phyloP scores from a whole-genome alignment of 2,797 vertebrate species.

The Melanotaenia nigrans region DNA sequence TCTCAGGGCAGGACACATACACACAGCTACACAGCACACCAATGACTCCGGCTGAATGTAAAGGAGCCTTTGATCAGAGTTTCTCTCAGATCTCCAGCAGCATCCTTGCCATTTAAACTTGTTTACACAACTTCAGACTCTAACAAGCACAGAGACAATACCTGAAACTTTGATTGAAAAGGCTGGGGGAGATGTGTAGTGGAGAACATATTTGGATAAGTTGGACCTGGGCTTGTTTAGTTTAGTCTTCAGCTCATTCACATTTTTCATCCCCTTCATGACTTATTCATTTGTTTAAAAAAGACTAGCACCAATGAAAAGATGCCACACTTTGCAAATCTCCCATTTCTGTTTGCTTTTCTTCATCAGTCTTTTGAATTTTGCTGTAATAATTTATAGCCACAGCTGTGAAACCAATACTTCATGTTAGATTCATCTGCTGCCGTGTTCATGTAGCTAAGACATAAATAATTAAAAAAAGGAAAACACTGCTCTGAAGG shows the following conservation, averaged over 20 bases:
- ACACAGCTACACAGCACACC: conserved; percentile 31
- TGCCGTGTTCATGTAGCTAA: too few species aligned
- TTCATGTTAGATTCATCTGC: conserved; percentile 14
- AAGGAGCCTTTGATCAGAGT: conserved; percentile 78
- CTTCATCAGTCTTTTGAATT: not conserved
- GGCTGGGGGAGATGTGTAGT: conserved; percentile 18
- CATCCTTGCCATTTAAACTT: conserved; percentile 72
- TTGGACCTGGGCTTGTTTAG: conserved; percentile 15
- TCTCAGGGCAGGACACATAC: conserved; percentile 52
- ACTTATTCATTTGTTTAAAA: not conserved
- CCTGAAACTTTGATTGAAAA: conserved; percentile 42
- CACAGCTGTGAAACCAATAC: conserved; percentile 34
- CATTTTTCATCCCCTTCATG: not conserved
- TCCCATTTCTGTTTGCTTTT: conserved; percentile 4
- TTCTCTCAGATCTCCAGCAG: conserved; percentile 73
- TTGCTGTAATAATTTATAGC: conserved; percentile 7
- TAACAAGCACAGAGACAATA: conserved; percentile 50
- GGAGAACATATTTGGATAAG: conserved; percentile 23
- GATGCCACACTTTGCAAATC: not conserved
- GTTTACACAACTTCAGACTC: conserved; percentile 76
- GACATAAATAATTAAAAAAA: not conserved
- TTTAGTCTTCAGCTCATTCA: not conserved
- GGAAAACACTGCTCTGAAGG: conserved; percentile 19
- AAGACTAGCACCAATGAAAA: conserved; percentile 4
- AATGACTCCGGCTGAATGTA: conserved; percentile 68